A percentile compares a stretch with the other conserved stretches of the same genome.
Conservation (phyloP, 1,140 invertebrate species). For the Hyposmocoma kahamanoa region DNA sequence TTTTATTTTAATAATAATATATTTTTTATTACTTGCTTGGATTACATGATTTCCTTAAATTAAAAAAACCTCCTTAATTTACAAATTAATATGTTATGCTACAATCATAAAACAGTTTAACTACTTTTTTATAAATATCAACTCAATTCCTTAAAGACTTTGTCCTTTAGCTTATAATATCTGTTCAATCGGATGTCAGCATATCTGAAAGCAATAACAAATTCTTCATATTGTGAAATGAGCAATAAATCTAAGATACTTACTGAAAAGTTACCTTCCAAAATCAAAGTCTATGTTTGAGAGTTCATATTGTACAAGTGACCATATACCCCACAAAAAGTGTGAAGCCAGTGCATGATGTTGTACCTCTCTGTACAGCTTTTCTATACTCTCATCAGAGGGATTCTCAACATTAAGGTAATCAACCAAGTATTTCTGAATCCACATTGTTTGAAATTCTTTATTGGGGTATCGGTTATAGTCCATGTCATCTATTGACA, state of each 20-base stretch:
- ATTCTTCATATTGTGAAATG: too few species aligned
- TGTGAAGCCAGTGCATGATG: constrained; percentile 87
- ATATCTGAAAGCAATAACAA: constrained; percentile 74
- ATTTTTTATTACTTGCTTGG: not conserved
- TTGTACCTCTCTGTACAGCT: constrained; percentile 85
- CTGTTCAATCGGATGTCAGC: constrained; percentile 79
- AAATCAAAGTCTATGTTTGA: constrained; percentile 97
- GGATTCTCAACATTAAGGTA: constrained; percentile 72
- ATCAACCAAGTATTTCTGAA: constrained; percentile 82
- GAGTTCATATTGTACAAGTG: constrained; percentile 91
- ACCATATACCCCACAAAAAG: constrained; percentile 96
- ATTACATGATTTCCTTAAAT: not conserved
- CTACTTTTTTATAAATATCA: constrained; percentile 5
- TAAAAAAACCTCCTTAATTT: too few species aligned
- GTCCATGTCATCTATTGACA: constrained; percentile 80
- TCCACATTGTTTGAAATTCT: constrained; percentile 88
- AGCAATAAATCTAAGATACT: not conserved
- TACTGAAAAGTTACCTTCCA: constrained; percentile 80
- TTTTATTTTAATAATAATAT: not conserved
- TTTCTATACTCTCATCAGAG: constrained; percentile 77
- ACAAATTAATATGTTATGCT: not conserved
- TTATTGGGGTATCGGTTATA: constrained; percentile 86
- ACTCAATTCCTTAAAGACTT: constrained; percentile 29
- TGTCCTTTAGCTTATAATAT: constrained; percentile 73
- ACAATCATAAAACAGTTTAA: not conserved